Base-by-base conservation (phyloP, 1,140 invertebrate species). In the Oncopeltus fasciatus region DNA sequence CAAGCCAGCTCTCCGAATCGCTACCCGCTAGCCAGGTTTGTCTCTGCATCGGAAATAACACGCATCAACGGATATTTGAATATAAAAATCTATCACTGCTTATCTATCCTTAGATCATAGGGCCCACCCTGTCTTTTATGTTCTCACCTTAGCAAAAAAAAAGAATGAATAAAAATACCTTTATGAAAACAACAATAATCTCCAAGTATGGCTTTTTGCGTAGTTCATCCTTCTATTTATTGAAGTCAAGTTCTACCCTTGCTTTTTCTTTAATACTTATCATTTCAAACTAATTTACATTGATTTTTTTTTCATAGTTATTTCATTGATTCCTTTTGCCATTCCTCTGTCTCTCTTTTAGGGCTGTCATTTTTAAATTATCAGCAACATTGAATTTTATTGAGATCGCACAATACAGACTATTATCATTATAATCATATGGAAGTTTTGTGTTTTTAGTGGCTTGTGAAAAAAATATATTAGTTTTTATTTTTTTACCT, bases 1-100 rank as follows among this genome's bases (percentile, higher is more conserved):
- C 80, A 63, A 80, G 80, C 70, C 79, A 80, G 74, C 77, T 83
- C 63, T 83, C 81, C 61, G 85, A 87, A 78, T 87, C 84, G 69
- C 82, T 88, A 73, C 85, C 85, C 68, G 79, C 82, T 69, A 88
- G 85, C 75, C 85, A 88, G 85, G 86, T 88, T 80, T 74, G 76
- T 76, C 69, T 24, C n/a, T 9, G 11, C 21, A 53, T 53, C 49
- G 49, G 49, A 53, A 43, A 65, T 44, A 57, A 43, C 62, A 57
- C 51, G 53, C 12, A 44, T 29, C 4, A 57, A 56, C 38, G 51
- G 58, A 63, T 59, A 53, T n/a, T n/a, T n/a, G n/a, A n/a, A n/a
- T n/a, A n/a, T n/a, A n/a, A n/a, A n/a, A n/a, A n/a, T n/a, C n/a
- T n/a, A n/a, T 24, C 56, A 57, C n/a, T 31, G 56, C 56, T 57